phyloP scores from a whole-genome alignment of 2,113 vertebrate genomes.

The Cinclus cinclus region DNA sequence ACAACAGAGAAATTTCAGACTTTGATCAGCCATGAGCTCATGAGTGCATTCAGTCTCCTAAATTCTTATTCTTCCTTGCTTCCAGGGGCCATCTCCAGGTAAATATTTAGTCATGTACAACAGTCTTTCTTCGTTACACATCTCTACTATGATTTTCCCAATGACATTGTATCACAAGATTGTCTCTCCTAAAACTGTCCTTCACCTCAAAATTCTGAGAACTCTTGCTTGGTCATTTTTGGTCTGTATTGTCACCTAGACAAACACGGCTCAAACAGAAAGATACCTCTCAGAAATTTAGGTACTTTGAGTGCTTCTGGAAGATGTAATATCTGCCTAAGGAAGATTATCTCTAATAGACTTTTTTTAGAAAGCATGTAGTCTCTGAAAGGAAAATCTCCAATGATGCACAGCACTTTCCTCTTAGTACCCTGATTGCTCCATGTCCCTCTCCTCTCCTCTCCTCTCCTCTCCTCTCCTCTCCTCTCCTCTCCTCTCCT shows the following conservation, averaged over 20 bases:
- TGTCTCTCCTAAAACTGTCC: neutral
- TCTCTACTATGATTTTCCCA: neutral
- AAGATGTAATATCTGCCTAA: neutral
- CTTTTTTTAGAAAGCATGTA: neutral
- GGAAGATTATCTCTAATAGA: neutral
- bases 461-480: neutral
- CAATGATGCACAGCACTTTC: neutral
- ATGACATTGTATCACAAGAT: neutral
- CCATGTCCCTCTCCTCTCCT: neutral
- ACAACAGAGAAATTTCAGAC: neutral
- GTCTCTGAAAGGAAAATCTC: neutral
- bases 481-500: neutral
- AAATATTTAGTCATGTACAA: neutral
- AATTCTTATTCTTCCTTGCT: neutral
- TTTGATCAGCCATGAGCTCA: neutral
- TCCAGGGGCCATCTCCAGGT: neutral
- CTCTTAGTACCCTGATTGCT: neutral
- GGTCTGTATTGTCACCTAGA: neutral
- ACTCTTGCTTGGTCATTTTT: neutral
- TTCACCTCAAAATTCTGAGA: neutral
- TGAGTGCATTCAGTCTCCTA: neutral
- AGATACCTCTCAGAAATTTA: neutral
- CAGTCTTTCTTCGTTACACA: neutral
- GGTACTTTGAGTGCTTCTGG: neutral
- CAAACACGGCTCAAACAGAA: neutral